Evolutionary conservation across 2,113 vertebrate genomes (phyloP).

Genomic region (Xyrauchen texanus): DNA sequence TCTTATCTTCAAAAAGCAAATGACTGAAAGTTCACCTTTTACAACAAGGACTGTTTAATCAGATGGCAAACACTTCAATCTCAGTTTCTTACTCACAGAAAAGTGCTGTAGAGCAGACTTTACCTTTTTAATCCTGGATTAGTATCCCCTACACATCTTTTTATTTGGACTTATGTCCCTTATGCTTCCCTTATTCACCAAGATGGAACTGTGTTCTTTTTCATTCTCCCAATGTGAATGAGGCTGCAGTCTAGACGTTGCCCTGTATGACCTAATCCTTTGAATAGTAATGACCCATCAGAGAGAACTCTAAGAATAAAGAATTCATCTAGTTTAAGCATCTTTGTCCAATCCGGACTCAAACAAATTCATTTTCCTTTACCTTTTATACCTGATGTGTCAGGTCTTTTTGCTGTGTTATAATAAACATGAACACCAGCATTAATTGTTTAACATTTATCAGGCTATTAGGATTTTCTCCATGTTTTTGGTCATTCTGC

Average conservation of each 20-base stretch:
- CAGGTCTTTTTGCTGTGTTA: slow-evolving; percentile 29
- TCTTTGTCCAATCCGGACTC: slow-evolving; percentile 59
- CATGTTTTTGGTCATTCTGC: background rate
- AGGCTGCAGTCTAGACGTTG: slow-evolving; percentile 66
- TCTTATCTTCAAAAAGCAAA: background rate
- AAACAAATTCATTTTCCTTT: slow-evolving; percentile 44
- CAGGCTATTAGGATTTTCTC: background rate
- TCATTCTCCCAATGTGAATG: slow-evolving; percentile 41
- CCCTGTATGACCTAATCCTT: slow-evolving; percentile 54
- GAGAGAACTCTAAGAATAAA: slow-evolving; percentile 30
- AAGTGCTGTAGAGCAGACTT: background rate
- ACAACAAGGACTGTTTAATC: background rate
- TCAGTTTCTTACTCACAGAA: background rate
- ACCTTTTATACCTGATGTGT: background rate
- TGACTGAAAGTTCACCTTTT: background rate
- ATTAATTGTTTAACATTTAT: background rate
- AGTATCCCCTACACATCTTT: too few relatives aligned
- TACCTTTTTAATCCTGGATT: background rate
- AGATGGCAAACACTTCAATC: background rate
- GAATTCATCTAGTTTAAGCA: slow-evolving; percentile 24
- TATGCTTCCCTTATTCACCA: background rate
- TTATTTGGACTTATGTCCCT: background rate
- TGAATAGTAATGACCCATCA: slow-evolving; percentile 63
- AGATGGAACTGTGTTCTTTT: slow-evolving; percentile 37
- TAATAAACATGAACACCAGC: background rate